phyloP scores from a whole-genome alignment of 2,888 invertebrate species.

The Stegana nigrithorax region DNA sequence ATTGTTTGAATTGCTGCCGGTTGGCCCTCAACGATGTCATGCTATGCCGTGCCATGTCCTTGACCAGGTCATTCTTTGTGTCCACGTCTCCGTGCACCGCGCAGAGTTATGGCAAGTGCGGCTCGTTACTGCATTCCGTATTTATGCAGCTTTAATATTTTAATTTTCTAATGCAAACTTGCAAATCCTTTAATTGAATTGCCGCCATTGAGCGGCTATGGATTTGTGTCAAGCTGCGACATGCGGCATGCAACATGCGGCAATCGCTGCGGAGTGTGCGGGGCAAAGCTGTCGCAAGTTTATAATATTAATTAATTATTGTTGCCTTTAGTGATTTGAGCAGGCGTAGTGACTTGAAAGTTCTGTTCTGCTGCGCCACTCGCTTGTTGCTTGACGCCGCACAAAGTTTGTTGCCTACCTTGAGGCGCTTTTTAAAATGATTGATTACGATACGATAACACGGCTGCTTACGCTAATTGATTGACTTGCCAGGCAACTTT shows the following conservation, averaged over 20 bases:
- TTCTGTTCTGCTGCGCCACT: no score
- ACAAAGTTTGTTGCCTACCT: constrained; percentile 4
- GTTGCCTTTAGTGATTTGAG: not conserved
- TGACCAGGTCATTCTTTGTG: no score
- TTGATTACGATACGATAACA: not conserved
- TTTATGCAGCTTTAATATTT: not conserved
- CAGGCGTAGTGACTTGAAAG: not conserved
- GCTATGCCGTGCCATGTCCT: no score
- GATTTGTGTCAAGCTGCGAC: not conserved
- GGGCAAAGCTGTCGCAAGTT: not conserved
- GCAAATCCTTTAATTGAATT: constrained; percentile 10
- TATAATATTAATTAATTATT: constrained; percentile 9
- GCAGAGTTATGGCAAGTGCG: no score
- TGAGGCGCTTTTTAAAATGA: not conserved
- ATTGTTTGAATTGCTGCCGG: no score
- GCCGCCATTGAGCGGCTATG: not conserved
- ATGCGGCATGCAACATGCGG: not conserved
- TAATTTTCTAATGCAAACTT: not conserved
- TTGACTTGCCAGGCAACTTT: not conserved
- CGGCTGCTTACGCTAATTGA: not conserved
- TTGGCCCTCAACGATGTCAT: no score
- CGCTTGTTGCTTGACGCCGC: no score
- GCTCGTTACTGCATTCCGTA: no score
- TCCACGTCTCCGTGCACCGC: no score
- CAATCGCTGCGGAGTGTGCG: not conserved